Percentiles rank a stretch among this genome's conserved stretches.
Evolutionary conservation across 2,797 vertebrate species (phyloP).

Genomic region (Potorous gilbertii): DNA sequence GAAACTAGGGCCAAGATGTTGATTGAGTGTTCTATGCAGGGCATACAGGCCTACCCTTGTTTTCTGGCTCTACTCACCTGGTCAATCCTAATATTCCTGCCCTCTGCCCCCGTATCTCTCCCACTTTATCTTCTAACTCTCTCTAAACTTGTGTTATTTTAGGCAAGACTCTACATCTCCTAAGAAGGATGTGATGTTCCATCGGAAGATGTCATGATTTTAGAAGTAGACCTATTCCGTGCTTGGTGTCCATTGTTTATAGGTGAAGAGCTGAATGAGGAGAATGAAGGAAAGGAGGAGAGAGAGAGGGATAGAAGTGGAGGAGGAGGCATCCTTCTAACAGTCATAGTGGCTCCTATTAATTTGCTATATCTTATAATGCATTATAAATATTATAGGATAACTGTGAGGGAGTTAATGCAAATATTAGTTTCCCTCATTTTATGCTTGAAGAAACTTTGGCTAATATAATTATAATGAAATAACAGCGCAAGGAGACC

Average conservation of each 20-base stretch:
- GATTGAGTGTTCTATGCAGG: neutral
- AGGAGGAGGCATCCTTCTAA: neutral
- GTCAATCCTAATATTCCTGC: neutral
- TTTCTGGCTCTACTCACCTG: neutral
- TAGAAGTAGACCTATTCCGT: neutral
- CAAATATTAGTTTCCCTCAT: neutral
- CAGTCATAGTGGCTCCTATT: neutral
- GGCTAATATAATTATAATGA: neutral
- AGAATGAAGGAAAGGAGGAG: neutral
- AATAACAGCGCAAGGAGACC: neutral
- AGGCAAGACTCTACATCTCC: neutral
- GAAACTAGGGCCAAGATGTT: neutral
- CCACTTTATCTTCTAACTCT: neutral
- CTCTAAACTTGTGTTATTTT: neutral
- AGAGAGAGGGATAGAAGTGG: neutral
- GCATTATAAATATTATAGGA: neutral
- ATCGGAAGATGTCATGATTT: neutral
- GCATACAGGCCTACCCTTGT: neutral
- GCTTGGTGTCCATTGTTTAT: neutral
- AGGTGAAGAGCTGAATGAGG: neutral
- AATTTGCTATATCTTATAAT: neutral
- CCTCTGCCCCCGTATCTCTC: neutral
- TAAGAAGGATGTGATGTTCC: neutral
- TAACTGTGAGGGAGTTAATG: neutral
- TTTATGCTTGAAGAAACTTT: neutral